Conservation (phyloP, 2,888 invertebrate genomes). For the Ophonus ardosiacus region DNA sequence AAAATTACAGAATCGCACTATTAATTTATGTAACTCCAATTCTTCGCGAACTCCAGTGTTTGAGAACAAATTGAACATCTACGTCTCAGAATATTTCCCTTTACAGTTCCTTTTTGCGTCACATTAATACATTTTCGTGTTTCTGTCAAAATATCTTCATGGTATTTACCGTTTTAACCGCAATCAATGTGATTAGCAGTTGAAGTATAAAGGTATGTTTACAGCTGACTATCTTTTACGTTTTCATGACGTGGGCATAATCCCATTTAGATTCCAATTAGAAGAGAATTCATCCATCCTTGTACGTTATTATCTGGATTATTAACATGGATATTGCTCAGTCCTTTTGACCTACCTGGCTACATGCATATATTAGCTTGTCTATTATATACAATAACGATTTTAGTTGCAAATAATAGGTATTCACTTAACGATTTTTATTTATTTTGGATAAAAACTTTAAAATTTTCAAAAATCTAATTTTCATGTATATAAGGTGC, state of each 20-base stretch:
- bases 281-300: constrained; percentile 16
- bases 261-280: constrained; percentile 40
- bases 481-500: no score
- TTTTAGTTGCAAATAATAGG: background rate
- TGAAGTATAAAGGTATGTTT: background rate
- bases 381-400: background rate
- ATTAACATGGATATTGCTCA: constrained; percentile 31
- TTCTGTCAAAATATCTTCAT: background rate
- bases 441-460: no score
- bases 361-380: background rate
- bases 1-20: no score
- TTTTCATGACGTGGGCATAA: constrained; percentile 11
- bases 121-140: background rate
- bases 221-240: background rate
- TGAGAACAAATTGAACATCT: no score
- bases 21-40: no score
- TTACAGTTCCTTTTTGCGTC: background rate
- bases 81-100: no score
- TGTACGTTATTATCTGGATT: constrained; percentile 40
- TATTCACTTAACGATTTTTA: background rate
- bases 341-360: background rate
- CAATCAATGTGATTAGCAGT: background rate
- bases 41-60: no score
- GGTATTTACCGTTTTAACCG: background rate
- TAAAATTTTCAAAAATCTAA: no score